Evolutionary conservation across 2,888 invertebrate species (phyloP).

Genomic region (Leucozona laternaria): DNA sequence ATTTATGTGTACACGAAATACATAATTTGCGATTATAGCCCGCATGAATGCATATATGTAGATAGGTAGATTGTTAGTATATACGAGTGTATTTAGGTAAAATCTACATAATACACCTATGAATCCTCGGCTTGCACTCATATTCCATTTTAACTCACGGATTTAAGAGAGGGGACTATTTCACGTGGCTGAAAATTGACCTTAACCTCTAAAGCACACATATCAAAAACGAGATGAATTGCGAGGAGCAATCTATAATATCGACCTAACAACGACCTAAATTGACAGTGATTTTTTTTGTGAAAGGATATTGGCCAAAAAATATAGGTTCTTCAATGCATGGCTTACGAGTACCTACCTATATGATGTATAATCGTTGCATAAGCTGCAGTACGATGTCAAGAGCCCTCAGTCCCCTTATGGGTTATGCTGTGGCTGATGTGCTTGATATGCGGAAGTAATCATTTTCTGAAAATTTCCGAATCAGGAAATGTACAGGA

Average conservation of each 20-base stretch:
- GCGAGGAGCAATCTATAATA: conserved; percentile 15
- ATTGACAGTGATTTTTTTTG: neutral
- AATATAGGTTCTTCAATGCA: neutral
- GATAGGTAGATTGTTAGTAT: too few relatives aligned
- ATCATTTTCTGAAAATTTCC: conserved; percentile 61
- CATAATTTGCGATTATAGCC: too few relatives aligned
- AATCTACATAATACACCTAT: neutral
- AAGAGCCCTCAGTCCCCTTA: neutral
- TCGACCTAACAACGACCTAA: conserved; percentile 30
- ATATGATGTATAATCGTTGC: neutral
- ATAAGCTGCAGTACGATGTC: conserved; percentile 25
- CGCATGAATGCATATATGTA: too few relatives aligned
- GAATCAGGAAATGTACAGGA: conserved; percentile 69
- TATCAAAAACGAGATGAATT: neutral
- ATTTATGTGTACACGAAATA: too few relatives aligned
- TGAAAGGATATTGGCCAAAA: neutral
- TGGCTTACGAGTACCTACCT: too few relatives aligned
- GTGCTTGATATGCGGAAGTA: conserved; percentile 60
- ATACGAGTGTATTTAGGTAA: neutral
- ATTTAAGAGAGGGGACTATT: conserved; percentile 5
- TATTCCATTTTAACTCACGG: neutral
- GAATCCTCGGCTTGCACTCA: neutral
- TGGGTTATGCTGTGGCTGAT: neutral
- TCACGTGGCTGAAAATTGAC: conserved; percentile 22
- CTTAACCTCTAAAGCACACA: conserved; percentile 43